These are phyloP conservation scores for Rhabditoides inermis DNA, from an alignment of 2,888 invertebrate species.

Conservation along the genomic window DNA sequence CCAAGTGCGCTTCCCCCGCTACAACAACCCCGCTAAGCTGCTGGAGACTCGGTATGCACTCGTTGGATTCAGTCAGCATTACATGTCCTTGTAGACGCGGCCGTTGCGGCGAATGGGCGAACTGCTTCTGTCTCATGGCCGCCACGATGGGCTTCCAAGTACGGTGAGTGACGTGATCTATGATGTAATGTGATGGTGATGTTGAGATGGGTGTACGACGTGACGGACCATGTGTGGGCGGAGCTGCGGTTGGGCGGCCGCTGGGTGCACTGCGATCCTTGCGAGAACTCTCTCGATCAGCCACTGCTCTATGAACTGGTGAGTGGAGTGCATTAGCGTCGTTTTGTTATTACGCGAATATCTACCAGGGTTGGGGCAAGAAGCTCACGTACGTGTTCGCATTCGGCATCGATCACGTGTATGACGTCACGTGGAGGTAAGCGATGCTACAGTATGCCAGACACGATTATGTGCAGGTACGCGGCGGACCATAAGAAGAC, in stretches of 20 bases:
- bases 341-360: constrained; percentile 62
- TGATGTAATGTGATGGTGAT: background rate
- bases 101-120: constrained; percentile 96
- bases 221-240: constrained; percentile 93
- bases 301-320: constrained; percentile 75
- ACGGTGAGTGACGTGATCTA: constrained; percentile 47
- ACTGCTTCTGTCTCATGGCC: constrained; percentile 68
- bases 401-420: constrained; percentile 71
- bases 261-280: constrained; percentile 66
- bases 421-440: constrained; percentile 68
- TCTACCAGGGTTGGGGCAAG: constrained; percentile 62
- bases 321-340: constrained; percentile 33
- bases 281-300: constrained; percentile 77
- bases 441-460: too few relatives aligned
- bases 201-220: constrained; percentile 60
- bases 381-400: constrained; percentile 77
- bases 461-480: too few relatives aligned
- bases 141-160: constrained; percentile 57
- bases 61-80: constrained; percentile 1
- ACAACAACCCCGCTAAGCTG: constrained; percentile 71
- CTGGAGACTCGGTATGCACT: constrained; percentile 59
- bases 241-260: constrained; percentile 60
- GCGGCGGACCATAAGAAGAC: constrained; percentile 50
- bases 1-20: constrained; percentile 69
- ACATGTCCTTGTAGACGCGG: constrained; percentile 66